Percentiles rank a stretch among this genome's conserved stretches.
phyloP scores from a whole-genome alignment of 2,888 invertebrate species.

The Rapana venosa region DNA sequence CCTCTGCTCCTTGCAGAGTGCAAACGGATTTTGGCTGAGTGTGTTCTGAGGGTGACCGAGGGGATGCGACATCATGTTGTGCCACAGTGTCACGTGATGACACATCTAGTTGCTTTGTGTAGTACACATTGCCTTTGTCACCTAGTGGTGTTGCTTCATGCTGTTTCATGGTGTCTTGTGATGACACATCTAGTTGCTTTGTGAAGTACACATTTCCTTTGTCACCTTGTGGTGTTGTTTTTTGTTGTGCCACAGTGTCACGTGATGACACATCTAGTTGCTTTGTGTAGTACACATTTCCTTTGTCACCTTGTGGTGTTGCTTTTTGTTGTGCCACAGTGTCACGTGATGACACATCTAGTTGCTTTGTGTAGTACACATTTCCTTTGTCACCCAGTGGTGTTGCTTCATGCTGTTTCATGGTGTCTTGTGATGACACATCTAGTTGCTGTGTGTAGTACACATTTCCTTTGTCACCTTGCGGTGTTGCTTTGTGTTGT shows the following conservation, averaged over 20 bases:
- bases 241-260: neutral
- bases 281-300: neutral
- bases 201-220: conserved; percentile 36
- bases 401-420: neutral
- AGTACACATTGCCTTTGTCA: conserved; percentile 15
- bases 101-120: conserved; percentile 29
- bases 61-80: neutral
- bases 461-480: neutral
- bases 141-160: conserved; percentile 5
- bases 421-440: neutral
- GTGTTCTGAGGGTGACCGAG: conserved; percentile 20
- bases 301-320: conserved; percentile 16
- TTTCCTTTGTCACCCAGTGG: conserved; percentile 33
- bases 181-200: conserved; percentile 38
- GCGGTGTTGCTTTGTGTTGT: conserved; percentile 2
- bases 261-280: conserved; percentile 34
- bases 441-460: conserved; percentile 17
- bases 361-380: conserved; percentile 34
- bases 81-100: neutral
- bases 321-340: neutral
- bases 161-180: conserved; percentile 28
- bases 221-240: conserved; percentile 27
- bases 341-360: conserved; percentile 45
- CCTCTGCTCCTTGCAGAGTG: conserved; percentile 15
- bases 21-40: neutral